Evolutionary conservation across 2,113 vertebrate species (phyloP).

Genomic region (Urocitellus parryii): DNA sequence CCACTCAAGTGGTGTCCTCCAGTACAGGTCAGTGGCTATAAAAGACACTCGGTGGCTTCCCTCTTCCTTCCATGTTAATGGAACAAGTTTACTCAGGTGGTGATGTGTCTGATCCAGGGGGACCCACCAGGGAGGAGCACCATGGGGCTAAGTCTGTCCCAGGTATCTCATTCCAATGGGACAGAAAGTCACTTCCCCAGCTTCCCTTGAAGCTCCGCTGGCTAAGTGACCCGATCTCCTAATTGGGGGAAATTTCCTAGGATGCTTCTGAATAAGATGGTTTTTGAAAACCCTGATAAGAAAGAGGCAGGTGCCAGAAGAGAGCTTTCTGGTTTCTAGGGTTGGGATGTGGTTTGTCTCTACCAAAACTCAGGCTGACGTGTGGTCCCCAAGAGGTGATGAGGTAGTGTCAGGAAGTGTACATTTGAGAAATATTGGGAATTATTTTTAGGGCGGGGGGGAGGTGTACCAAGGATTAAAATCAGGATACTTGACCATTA

Average conservation of each 20-base stretch:
- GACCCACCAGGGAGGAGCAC: neutral
- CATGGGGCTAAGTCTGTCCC: no score
- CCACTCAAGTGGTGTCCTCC: neutral
- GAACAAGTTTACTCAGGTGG: neutral
- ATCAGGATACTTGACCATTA: no score
- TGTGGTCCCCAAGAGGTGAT: neutral
- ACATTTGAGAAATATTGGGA: neutral
- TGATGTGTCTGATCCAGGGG: neutral
- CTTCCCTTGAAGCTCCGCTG: neutral
- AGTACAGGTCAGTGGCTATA: neutral
- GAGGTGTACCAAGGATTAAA: no score
- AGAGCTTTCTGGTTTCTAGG: neutral
- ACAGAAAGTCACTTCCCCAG: neutral
- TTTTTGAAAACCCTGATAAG: neutral
- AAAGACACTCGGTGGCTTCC: neutral
- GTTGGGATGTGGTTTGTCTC: neutral
- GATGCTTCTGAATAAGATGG: neutral
- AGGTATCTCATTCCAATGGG: neutral
- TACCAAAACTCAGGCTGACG: neutral
- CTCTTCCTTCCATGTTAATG: neutral
- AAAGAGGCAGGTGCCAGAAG: neutral
- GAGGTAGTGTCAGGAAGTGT: neutral
- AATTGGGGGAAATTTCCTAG: neutral
- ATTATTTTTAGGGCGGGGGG: no score
- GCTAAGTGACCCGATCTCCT: neutral